Percentiles rank a stretch among this genome's conserved stretches.
These are phyloP conservation scores for Artemia franciscana DNA, from an alignment of 1,140 invertebrate species.

Conservation along the genomic window DNA sequence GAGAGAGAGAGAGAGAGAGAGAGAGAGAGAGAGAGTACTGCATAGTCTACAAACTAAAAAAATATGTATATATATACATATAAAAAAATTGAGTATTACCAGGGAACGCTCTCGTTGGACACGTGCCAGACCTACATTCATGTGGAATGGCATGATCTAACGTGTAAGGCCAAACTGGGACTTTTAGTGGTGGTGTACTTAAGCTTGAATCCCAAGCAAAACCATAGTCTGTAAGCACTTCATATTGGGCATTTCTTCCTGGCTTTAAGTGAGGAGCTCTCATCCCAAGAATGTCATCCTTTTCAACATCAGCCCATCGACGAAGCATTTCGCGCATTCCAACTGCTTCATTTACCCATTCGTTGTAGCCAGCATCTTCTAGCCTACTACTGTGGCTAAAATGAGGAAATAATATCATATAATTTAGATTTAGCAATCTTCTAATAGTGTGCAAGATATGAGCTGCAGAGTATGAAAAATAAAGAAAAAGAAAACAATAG, in stretches of 20 bases:
- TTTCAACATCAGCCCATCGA: conserved; percentile 56
- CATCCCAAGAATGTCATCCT: conserved; percentile 41
- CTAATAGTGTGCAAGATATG: too few species aligned
- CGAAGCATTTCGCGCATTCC: conserved; percentile 68
- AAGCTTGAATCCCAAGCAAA: conserved; percentile 80
- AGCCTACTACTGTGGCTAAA: conserved; percentile 44
- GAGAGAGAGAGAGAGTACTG: too few species aligned
- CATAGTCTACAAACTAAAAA: not conserved
- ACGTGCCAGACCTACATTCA: conserved; percentile 72
- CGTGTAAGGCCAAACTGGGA: conserved; percentile 84
- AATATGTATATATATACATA: too few species aligned
- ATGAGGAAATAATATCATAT: too few species aligned
- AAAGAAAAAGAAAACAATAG: too few species aligned
- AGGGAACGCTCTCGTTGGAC: conserved; percentile 69
- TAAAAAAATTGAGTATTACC: conserved; percentile 29
- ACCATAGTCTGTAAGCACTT: conserved; percentile 69
- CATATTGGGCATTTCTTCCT: conserved; percentile 71
- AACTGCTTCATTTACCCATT: conserved; percentile 80
- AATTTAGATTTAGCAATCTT: too few species aligned
- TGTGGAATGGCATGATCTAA: conserved; percentile 74
- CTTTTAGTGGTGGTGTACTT: conserved; percentile 48
- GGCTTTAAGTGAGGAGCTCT: conserved; percentile 71
- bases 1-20: too few species aligned
- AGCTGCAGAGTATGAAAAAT: too few species aligned
- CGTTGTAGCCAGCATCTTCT: conserved; percentile 65